phyloP scores from a whole-genome alignment of 1,140 invertebrate genomes.

The Himalopsyche phryganea region DNA sequence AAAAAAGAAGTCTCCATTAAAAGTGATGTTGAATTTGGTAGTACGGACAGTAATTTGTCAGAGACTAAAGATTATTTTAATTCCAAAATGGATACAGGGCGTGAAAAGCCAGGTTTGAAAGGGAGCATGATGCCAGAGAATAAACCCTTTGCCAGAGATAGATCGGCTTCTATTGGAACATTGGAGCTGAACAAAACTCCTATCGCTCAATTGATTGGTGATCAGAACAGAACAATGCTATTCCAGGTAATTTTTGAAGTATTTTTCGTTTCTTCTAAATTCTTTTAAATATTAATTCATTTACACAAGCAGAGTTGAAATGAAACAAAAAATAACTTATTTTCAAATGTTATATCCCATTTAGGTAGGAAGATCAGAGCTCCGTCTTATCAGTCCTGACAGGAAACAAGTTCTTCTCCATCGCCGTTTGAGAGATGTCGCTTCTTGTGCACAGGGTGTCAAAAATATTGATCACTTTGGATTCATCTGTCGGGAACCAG shows the following conservation, averaged over 20 bases:
- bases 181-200: constrained; percentile 51
- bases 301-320: no score
- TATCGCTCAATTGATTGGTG: constrained; percentile 52
- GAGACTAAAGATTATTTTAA: constrained; percentile 25
- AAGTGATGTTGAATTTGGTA: background rate
- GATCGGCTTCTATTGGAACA: constrained; percentile 58
- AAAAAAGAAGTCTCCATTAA: background rate
- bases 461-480: constrained; percentile 84
- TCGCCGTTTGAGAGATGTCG: constrained; percentile 82
- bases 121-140: constrained; percentile 39
- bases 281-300: no score
- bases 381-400: constrained; percentile 88
- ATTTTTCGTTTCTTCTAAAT: no score
- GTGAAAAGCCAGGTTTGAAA: constrained; percentile 6
- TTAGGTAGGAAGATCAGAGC: constrained; percentile 79
- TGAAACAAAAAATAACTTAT: no score
- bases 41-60: constrained; percentile 5
- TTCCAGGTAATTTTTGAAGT: constrained; percentile 62
- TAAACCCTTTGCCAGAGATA: constrained; percentile 49
- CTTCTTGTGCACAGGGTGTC: constrained; percentile 83
- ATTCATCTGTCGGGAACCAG: constrained; percentile 80
- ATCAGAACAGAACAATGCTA: constrained; percentile 90
- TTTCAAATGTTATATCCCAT: constrained; percentile 30
- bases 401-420: constrained; percentile 84
- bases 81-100: constrained; percentile 10